Evolutionary conservation across 2,113 vertebrate species (phyloP).

Genomic region (Podocnemis expansa): DNA sequence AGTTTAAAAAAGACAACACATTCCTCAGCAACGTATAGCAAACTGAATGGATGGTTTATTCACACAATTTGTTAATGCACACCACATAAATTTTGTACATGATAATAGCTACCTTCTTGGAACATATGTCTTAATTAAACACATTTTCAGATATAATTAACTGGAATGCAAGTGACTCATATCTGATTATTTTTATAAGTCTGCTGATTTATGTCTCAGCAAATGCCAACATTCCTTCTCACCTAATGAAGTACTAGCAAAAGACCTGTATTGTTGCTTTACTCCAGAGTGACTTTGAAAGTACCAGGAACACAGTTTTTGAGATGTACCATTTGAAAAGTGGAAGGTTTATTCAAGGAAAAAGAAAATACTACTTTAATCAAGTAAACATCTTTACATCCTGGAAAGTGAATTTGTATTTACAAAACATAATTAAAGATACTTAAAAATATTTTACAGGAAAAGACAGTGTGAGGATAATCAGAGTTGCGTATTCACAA

Average conservation of each 20-base stretch:
- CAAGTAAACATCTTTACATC: not conserved
- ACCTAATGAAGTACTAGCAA: not conserved
- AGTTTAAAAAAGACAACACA: not conserved
- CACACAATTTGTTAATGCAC: not conserved
- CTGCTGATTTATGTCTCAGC: not conserved
- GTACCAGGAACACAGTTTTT: not conserved
- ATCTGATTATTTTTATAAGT: not conserved
- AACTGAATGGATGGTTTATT: not conserved
- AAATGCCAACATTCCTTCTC: not conserved
- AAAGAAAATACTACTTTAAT: not conserved
- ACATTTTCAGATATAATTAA: not conserved
- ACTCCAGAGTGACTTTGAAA: not conserved
- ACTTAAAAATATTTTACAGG: not conserved
- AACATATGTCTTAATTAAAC: not conserved
- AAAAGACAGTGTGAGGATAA: not conserved
- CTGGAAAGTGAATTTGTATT: not conserved
- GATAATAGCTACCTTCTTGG: not conserved
- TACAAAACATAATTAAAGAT: not conserved
- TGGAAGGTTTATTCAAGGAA: not conserved
- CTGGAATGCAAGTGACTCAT: not conserved
- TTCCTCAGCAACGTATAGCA: not conserved
- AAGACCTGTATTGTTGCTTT: not conserved
- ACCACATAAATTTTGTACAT: not conserved
- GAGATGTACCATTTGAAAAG: not conserved
- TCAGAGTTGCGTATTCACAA: not conserved